Conservation (phyloP, 1,140 invertebrate species). For the Hycleus cichorii region DNA sequence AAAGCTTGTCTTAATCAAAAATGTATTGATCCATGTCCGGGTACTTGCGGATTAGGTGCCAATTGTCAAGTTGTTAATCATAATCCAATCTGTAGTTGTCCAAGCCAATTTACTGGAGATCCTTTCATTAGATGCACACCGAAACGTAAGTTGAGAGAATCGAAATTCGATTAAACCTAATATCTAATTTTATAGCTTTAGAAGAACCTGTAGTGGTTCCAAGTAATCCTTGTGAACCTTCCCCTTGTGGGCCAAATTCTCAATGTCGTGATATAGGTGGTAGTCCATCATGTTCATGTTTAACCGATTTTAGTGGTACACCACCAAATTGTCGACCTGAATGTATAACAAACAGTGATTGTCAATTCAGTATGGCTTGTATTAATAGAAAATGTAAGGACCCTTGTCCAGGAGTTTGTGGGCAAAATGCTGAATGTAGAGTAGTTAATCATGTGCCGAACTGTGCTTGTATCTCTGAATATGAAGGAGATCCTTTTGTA, state of each 20-base stretch:
- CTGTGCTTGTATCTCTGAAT: constrained; percentile 50
- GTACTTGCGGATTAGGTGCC: constrained; percentile 65
- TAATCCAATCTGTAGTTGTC: constrained; percentile 58
- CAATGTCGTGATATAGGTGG: constrained; percentile 51
- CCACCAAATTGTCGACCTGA: constrained; percentile 57
- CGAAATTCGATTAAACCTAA: background rate
- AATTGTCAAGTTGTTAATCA: constrained; percentile 65
- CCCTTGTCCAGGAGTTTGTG: constrained; percentile 56
- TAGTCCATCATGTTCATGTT: constrained; percentile 54
- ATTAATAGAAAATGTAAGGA: constrained; percentile 57
- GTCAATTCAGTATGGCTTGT: constrained; percentile 50
- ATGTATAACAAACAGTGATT: constrained; percentile 55
- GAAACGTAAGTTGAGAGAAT: constrained; percentile 32
- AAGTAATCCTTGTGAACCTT: constrained; percentile 52
- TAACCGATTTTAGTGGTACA: constrained; percentile 49
- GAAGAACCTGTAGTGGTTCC: constrained; percentile 36
- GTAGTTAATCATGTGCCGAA: constrained; percentile 55
- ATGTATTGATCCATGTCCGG: constrained; percentile 66
- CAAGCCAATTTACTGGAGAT: constrained; percentile 63
- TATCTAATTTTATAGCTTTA: constrained; percentile 23
- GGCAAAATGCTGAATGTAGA: constrained; percentile 52
- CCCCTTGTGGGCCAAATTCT: constrained; percentile 61
- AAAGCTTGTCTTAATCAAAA: constrained; percentile 66
- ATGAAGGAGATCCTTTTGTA: constrained; percentile 52
- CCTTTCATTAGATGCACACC: constrained; percentile 52